phyloP scores from a whole-genome alignment of 2,888 invertebrate genomes.

The Atrina japonica region DNA sequence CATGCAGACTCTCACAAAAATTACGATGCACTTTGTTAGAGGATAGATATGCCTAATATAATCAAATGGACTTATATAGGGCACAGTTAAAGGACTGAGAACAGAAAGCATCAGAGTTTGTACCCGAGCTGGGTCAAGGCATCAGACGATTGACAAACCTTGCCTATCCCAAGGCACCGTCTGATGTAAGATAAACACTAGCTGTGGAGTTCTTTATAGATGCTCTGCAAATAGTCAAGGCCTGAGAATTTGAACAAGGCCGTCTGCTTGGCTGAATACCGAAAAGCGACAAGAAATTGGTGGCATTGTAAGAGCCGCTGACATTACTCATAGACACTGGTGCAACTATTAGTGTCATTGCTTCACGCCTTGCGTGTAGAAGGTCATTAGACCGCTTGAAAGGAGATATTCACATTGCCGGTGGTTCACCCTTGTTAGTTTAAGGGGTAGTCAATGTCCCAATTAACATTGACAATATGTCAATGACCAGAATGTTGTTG shows the following conservation, averaged over 20 bases:
- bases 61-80: constrained; percentile 13
- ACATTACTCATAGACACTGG: too few relatives aligned
- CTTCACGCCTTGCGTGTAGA: too few relatives aligned
- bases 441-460: too few relatives aligned
- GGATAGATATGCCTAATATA: constrained; percentile 1
- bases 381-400: too few relatives aligned
- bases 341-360: too few relatives aligned
- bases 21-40: background rate
- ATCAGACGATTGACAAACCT: constrained; percentile 4
- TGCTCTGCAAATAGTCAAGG: constrained; percentile 6
- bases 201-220: constrained; percentile 11
- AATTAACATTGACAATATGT: too few relatives aligned
- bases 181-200: constrained; percentile 5
- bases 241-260: constrained; percentile 16
- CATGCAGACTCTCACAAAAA: background rate
- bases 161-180: constrained; percentile 15
- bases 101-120: background rate
- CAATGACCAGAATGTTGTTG: background rate
- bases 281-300: background rate
- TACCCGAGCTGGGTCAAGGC: constrained; percentile 15
- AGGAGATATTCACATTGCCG: too few relatives aligned
- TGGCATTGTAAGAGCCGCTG: background rate
- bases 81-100: constrained; percentile 7
- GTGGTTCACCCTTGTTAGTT: too few relatives aligned
- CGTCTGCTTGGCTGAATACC: background rate